Conservation (phyloP, 37 sponge, comb jelly and placozoan genomes). For the Theonella swinhoei region DNA sequence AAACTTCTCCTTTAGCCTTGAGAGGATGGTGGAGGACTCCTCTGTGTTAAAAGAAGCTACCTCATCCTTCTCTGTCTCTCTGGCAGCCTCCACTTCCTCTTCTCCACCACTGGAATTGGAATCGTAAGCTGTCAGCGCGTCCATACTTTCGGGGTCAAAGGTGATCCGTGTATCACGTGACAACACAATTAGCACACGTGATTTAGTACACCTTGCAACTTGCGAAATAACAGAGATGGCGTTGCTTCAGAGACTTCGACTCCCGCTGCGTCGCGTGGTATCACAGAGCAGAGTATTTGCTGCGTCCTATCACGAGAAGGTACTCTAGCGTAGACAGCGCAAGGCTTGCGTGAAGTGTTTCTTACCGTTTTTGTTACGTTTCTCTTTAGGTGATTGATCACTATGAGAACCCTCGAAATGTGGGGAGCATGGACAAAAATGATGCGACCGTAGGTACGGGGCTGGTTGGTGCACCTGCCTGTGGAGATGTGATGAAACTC, state of each 20-base stretch:
- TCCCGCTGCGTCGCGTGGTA: conserved; percentile 13
- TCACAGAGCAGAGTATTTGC: conserved; percentile 12
- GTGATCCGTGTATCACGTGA: not conserved
- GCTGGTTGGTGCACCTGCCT: conserved; percentile 96
- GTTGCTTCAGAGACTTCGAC: conserved; percentile 13
- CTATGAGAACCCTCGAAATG: conserved; percentile 97
- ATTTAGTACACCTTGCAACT: not conserved
- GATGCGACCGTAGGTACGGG: conserved; percentile 91
- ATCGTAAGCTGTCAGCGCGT: conserved; percentile 39
- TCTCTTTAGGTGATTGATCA: conserved; percentile 89
- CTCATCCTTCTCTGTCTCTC: not conserved
- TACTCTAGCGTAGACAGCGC: conserved; percentile 1
- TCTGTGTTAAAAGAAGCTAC: conserved; percentile 2
- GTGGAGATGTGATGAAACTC: conserved; percentile 99
- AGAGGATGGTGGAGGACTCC: conserved; percentile 40
- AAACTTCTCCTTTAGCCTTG: conserved; percentile 41
- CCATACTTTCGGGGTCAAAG: conserved; percentile 43
- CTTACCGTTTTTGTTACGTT: not conserved
- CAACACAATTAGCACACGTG: not conserved
- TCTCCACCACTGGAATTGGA: conserved; percentile 15
- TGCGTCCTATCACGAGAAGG: conserved; percentile 78
- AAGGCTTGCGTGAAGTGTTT: not conserved
- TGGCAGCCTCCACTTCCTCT: conserved; percentile 39
- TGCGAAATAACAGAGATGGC: conserved; percentile 21
- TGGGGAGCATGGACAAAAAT: conserved; percentile 85